Conservation (phyloP, 2,888 invertebrate species). For the Philereme transversata region DNA sequence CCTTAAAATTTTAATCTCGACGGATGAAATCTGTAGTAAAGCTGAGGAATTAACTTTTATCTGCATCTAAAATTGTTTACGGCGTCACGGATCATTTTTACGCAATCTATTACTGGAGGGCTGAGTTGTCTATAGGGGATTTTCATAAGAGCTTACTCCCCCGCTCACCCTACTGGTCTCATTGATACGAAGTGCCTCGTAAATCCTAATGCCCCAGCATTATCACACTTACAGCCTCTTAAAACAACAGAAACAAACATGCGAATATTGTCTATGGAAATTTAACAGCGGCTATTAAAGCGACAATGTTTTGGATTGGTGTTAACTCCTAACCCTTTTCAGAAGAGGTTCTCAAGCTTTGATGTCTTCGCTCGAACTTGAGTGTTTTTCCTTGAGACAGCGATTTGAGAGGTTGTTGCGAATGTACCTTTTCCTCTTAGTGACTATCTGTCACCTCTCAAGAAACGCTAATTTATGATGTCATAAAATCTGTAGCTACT, state of each 20-base stretch:
- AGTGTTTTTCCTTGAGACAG: background rate
- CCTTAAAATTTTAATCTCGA: conserved; percentile 28
- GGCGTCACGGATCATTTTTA: conserved; percentile 31
- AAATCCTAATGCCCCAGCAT: conserved; percentile 58
- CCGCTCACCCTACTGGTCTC: conserved; percentile 43
- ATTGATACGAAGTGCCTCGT: conserved; percentile 60
- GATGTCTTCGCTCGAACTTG: background rate
- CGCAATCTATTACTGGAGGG: conserved; percentile 41
- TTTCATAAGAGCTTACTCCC: conserved; percentile 52
- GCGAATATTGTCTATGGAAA: conserved; percentile 40
- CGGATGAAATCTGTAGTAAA: conserved; percentile 29
- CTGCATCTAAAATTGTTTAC: conserved; percentile 35
- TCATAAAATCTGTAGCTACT: background rate
- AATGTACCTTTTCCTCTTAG: background rate
- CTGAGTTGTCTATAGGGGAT: conserved; percentile 45
- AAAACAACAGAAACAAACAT: conserved; percentile 42
- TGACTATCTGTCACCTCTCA: too few relatives aligned
- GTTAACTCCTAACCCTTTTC: conserved; percentile 14
- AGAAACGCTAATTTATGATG: too few relatives aligned
- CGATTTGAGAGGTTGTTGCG: background rate
- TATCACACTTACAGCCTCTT: conserved; percentile 42
- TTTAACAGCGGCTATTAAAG: conserved; percentile 36
- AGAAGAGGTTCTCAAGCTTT: conserved; percentile 3
- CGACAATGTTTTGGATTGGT: conserved; percentile 29
- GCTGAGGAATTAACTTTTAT: conserved; percentile 33